These are phyloP conservation scores for Melanogrammus aeglefinus DNA, from an alignment of 2,797 vertebrate species.

Conservation along the genomic window DNA sequence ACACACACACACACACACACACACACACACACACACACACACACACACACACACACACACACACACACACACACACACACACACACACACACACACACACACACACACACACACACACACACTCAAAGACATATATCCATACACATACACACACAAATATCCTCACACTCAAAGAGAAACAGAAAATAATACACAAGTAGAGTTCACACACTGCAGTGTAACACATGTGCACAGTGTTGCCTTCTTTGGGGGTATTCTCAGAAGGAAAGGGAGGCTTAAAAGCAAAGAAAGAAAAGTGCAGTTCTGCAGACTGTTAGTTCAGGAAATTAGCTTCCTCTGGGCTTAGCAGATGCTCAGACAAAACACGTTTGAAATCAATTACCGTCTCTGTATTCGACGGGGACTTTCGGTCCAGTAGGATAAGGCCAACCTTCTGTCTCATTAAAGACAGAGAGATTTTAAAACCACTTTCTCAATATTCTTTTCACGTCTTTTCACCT, in stretches of 20 bases:
- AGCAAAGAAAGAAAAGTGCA: slow-evolving; percentile 11
- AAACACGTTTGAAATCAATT: slow-evolving; percentile 40
- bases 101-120: too few relatives aligned
- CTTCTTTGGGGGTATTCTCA: not conserved
- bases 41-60: too few relatives aligned
- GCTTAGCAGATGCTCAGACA: slow-evolving; percentile 30
- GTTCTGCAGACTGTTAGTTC: slow-evolving; percentile 23
- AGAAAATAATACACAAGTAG: not conserved
- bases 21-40: not conserved
- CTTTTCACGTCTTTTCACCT: too few relatives aligned
- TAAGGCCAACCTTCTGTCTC: slow-evolving; percentile 43
- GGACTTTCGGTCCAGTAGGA: slow-evolving; percentile 7
- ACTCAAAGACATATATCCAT: not conserved
- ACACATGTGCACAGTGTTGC: not conserved
- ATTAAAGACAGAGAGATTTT: too few relatives aligned
- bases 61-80: too few relatives aligned
- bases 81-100: too few relatives aligned
- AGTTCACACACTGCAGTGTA: not conserved
- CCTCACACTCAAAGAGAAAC: not conserved
- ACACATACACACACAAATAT: slow-evolving; percentile 7
- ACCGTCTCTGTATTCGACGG: slow-evolving; percentile 40
- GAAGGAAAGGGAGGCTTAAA: slow-evolving; percentile 7
- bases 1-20: not conserved
- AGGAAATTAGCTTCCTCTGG: slow-evolving; percentile 52
- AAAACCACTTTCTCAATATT: too few relatives aligned